Conservation (phyloP, 2,113 vertebrate genomes). For the Beaufortia kweichowensis region DNA sequence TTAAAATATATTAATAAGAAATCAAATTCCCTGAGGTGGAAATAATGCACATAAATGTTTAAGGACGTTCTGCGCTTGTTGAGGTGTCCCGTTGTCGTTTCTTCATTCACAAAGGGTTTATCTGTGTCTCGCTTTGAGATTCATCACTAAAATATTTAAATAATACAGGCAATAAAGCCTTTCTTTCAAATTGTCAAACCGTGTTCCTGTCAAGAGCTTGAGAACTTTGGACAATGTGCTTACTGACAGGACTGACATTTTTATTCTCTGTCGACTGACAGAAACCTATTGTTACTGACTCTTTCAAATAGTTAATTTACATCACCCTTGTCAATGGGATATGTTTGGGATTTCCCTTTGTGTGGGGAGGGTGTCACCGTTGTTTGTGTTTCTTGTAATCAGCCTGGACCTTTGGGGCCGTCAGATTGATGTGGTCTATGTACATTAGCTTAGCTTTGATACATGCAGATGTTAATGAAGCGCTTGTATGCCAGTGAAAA, state of each 20-base stretch:
- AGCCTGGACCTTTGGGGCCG: constrained; percentile 34
- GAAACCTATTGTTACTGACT: constrained; percentile 72
- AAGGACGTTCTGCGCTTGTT: constrained; percentile 61
- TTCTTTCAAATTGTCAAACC: constrained; percentile 73
- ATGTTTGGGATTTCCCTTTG: constrained; percentile 68
- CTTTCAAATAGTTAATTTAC: constrained; percentile 69
- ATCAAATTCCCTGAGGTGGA: constrained; percentile 69
- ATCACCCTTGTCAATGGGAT: constrained; percentile 65
- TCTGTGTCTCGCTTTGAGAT: constrained; percentile 66
- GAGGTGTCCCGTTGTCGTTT: constrained; percentile 49
- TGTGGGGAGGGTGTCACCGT: constrained; percentile 58
- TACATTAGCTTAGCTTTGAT: constrained; percentile 12
- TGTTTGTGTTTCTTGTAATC: constrained; percentile 51
- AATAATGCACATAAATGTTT: constrained; percentile 73
- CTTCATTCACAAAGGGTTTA: constrained; percentile 56
- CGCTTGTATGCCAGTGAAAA: neutral
- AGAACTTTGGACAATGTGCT: constrained; percentile 72
- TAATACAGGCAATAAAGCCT: constrained; percentile 72
- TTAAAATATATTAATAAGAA: constrained; percentile 69
- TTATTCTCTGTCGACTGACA: constrained; percentile 75
- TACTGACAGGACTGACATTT: constrained; percentile 77
- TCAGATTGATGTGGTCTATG: constrained; percentile 9
- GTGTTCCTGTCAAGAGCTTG: constrained; percentile 72
- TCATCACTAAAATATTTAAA: constrained; percentile 73
- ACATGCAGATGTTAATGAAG: constrained; percentile 14